phyloP scores from a whole-genome alignment of 2,797 vertebrate species.

The Hemitrygon akajei region DNA sequence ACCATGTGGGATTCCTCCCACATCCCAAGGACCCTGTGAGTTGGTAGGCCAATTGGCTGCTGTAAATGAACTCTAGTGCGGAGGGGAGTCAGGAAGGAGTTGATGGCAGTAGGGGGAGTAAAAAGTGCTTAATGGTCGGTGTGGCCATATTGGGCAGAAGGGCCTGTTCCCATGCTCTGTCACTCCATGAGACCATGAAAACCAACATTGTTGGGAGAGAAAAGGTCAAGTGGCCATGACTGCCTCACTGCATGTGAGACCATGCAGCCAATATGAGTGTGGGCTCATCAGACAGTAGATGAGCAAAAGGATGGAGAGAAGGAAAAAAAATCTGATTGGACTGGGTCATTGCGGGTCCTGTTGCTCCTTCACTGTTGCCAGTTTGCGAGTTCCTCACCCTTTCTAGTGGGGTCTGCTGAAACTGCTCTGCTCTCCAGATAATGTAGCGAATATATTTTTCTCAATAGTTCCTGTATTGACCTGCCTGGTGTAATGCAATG shows the following conservation, averaged over 20 bases:
- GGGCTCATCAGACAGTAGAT: too few relatives aligned
- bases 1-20: too few relatives aligned
- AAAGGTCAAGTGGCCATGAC: background rate
- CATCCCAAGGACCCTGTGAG: too few relatives aligned
- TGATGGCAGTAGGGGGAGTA: too few relatives aligned
- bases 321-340: background rate
- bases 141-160: too few relatives aligned
- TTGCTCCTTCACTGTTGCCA: background rate
- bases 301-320: background rate
- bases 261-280: background rate
- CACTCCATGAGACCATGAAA: too few relatives aligned
- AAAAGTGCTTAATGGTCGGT: too few relatives aligned
- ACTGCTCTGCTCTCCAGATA: slow-evolving; percentile 27
- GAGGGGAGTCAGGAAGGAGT: too few relatives aligned
- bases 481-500: slow-evolving; percentile 5
- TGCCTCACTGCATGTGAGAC: background rate
- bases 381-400: background rate
- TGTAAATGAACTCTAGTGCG: too few relatives aligned
- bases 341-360: too few relatives aligned
- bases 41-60: too few relatives aligned
- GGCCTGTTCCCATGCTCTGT: too few relatives aligned
- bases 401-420: background rate
- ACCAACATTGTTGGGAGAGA: background rate
- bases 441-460: background rate
- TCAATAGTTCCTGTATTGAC: slow-evolving; percentile 7